Base-by-base conservation (phyloP, 2,113 vertebrate species). In the Sigmodon hispidus region DNA sequence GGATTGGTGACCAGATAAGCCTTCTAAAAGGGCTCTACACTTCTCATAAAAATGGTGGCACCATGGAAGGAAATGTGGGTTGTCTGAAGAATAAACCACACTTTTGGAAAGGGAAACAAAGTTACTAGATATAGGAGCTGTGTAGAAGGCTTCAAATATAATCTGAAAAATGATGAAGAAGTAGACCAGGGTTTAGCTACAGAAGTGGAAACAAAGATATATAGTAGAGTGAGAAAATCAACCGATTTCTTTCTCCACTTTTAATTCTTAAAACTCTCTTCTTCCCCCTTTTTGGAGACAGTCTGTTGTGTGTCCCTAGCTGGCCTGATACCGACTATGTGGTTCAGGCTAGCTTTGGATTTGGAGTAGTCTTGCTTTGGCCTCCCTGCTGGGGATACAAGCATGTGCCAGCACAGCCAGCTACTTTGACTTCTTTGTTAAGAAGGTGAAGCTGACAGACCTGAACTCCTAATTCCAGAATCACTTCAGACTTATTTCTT, bases 181-280 rank as follows among this genome's bases (percentile, higher is more conserved):
- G 63, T 83, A 22, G 73, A 89, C 19, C 3, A 76, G 31, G 1
- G 24, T 21, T 19, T 50, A 9, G 61, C 61, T 80, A 34, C 40
- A 87, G 45, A 93, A 84, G 61, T 88, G 61, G 95, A 94, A 83
- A 43, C 43, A 36, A 69, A 31, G 65, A 26, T 48, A 1, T 48
- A 1, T 65, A 7, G 72, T 76, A 75, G 43, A 91, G 36, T 63
- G 34, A 93, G 76, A 69, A 90, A 29, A 72, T 55, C 77, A 70
- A 19, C 48, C 77, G 63, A 50, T 86, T 94, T 87, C 55, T 89
- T 91, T 67, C 87, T 90, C 48, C 86, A 76, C 29, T 87, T 96
- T 12, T 12, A 36, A 34, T 65, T 45, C 31, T 67, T 48, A 17
- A 48, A 45, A 45, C 59, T 48, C 19, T 4, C 16, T 36, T 45